Base-by-base conservation (phyloP, 37 sponge, comb jelly and placozoan species). In the Cladorhizidae sp. region DNA sequence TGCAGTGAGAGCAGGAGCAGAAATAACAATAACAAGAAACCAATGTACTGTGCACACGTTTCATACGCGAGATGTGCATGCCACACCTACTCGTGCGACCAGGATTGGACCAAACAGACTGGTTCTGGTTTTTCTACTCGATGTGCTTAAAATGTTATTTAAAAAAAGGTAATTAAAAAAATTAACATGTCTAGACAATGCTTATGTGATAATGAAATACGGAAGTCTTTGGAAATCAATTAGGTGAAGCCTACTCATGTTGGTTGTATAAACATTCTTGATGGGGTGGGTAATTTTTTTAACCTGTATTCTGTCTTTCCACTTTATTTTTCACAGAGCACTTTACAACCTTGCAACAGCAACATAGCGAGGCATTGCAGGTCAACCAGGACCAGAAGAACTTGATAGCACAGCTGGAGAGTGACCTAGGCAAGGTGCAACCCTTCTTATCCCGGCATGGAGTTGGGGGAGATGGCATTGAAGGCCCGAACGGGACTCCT, bases 381-480 rank as follows among this genome's bases (percentile, higher is more conserved):
- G 57, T 40, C 5, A 21, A 52, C 26, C 86, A 90, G 49, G 84
- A 90, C 17, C 87, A 90, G 57, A 73, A 75, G 25, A 31, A 22
- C 11, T 87, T 98, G 41, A 82, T 98, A n/a, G 56, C 65, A 20
- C 96, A 93, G 61, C 80, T 98, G 33, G 98, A 98, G 76, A 32
- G 76, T 15, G 95, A 95, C 76, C 80, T 94, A 21, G 37, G 80
- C n/a, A 75, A 35, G 28, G 90, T 92, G 17, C 87, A 80, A 23
- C 88, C 90, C 56, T 83, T 57, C 71, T 70, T 92, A 28, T 82
- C 85, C 29, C 45, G 28, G 5, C n/a, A 54, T n/a, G 37, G 39
- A 26, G 87, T 75, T 11, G 79, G 68, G 39, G 49, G 49, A 45
- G 49, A 45, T 45, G 49, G 49, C 49, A 11, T 3, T 15, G 83